phyloP scores from a whole-genome alignment of 1,140 invertebrate genomes.

The Copidosoma floridanum region DNA sequence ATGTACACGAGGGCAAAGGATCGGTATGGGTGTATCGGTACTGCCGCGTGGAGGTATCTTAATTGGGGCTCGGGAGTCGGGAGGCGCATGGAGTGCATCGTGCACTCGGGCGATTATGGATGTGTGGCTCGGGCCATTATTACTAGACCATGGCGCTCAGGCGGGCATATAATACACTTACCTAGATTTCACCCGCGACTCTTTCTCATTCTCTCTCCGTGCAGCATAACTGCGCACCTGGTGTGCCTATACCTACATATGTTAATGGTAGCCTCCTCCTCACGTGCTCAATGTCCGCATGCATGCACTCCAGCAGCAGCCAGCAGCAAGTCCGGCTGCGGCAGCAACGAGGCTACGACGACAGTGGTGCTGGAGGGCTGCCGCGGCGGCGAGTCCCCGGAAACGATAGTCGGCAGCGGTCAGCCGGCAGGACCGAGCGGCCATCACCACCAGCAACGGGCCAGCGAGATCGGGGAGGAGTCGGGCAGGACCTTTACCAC shows the following conservation, averaged over 20 bases:
- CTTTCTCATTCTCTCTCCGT: slow-evolving; percentile 18
- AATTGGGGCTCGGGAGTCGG: no score
- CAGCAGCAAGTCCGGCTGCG: no score
- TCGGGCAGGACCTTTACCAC: slow-evolving; percentile 32
- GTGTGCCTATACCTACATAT: no score
- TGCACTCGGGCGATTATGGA: slow-evolving; percentile 41
- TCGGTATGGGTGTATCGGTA: no score
- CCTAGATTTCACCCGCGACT: slow-evolving; percentile 54
- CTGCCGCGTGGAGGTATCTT: no score
- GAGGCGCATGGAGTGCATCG: no score
- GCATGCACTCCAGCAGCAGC: no score
- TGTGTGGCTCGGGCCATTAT: slow-evolving; percentile 34
- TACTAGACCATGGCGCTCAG: slow-evolving; percentile 55
- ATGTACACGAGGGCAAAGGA: no score
- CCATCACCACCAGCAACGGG: slow-evolving; percentile 45
- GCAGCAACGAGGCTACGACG: slow-evolving; percentile 37
- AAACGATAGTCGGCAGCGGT: background rate
- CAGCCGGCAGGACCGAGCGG: slow-evolving; percentile 21
- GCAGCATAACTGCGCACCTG: background rate
- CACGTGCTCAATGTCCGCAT: no score
- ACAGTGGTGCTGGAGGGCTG: background rate
- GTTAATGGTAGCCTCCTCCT: background rate
- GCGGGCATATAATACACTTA: slow-evolving; percentile 57
- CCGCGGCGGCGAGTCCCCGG: background rate
- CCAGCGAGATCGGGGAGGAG: slow-evolving; percentile 45